Conservation (phyloP, 2,888 invertebrate genomes). For the Gastracanthus pulcherrimus region DNA sequence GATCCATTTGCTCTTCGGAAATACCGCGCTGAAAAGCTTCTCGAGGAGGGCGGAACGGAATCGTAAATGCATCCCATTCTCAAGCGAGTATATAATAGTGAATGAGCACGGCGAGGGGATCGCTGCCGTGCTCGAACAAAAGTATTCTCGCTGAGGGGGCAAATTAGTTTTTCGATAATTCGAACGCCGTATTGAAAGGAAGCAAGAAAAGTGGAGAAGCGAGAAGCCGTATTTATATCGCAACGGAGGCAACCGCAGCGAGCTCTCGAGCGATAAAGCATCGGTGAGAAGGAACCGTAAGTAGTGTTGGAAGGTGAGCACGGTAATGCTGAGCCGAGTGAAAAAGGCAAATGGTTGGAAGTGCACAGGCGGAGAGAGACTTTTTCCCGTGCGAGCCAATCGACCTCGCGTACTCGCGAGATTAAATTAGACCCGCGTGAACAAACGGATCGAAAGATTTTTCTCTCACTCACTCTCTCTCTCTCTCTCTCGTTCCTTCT, state of each 20-base stretch:
- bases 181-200: background rate
- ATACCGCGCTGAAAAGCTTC: background rate
- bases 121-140: slow-evolving; percentile 38
- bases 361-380: background rate
- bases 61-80: slow-evolving; percentile 28
- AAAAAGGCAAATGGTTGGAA: background rate
- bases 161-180: slow-evolving; percentile 28
- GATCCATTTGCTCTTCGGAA: slow-evolving; percentile 11
- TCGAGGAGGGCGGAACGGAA: background rate
- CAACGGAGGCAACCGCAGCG: background rate
- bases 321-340: background rate
- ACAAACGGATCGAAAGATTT: too few species aligned
- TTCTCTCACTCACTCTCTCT: too few species aligned
- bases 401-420: background rate
- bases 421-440: too few species aligned
- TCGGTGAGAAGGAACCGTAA: background rate
- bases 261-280: background rate
- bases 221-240: background rate
- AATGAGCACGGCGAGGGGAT: too few species aligned
- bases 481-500: background rate
- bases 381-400: background rate
- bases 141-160: slow-evolving; percentile 38
- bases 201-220: background rate
- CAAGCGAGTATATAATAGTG: background rate
- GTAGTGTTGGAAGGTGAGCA: background rate